Conservation (phyloP, 1,140 invertebrate species). For the Caenorhabditis briggsae region DNA sequence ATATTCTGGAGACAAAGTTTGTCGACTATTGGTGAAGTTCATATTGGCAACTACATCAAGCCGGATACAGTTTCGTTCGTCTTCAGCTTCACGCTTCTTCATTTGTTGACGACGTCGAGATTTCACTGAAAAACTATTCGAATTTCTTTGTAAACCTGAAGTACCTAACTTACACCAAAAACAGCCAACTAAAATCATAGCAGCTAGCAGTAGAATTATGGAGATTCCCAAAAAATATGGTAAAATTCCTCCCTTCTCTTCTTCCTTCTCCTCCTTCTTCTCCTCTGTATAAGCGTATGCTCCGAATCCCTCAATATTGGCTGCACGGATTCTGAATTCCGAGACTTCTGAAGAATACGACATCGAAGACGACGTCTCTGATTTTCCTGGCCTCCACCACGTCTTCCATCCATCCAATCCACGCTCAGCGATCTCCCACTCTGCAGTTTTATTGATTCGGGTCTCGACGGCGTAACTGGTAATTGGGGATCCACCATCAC, state of each 20-base stretch:
- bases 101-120: constrained; percentile 31
- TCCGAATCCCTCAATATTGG: constrained; percentile 76
- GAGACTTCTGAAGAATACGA: constrained; percentile 37
- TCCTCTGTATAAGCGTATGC: constrained; percentile 70
- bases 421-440: constrained; percentile 77
- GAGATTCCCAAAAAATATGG: constrained; percentile 52
- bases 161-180: constrained; percentile 39
- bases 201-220: constrained; percentile 30
- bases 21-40: neutral
- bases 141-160: neutral
- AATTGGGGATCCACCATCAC: constrained; percentile 74
- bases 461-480: constrained; percentile 74
- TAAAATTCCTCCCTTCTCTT: constrained; percentile 19
- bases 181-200: constrained; percentile 28
- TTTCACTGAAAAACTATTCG: neutral
- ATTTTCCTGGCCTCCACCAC: constrained; percentile 65
- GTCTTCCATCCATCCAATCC: constrained; percentile 70
- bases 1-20: constrained; percentile 19
- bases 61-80: constrained; percentile 14
- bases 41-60: constrained; percentile 13
- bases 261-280: constrained; percentile 41
- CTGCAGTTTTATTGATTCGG: constrained; percentile 71
- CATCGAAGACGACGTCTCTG: constrained; percentile 31
- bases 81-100: constrained; percentile 25
- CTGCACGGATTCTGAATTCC: constrained; percentile 76